Conservation (phyloP, 2,113 vertebrate genomes). For the Vireo altiloquus region DNA sequence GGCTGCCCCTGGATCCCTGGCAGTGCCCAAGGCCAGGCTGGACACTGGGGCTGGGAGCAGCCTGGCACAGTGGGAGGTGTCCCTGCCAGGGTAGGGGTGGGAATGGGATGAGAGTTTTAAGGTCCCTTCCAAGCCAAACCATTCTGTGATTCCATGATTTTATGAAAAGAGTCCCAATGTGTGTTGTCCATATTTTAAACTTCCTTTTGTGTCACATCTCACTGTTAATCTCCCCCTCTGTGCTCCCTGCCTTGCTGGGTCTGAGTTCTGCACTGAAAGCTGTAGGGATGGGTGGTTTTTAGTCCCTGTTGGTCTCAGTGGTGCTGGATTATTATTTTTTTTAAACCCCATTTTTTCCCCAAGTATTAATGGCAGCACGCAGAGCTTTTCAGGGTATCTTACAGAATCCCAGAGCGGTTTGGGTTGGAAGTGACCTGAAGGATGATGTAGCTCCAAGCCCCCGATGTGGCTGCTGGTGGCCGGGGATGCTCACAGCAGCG, state of each 20-base stretch:
- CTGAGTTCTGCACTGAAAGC: background rate
- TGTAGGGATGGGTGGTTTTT: fast-evolving
- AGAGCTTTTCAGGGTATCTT: background rate
- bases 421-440: background rate
- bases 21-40: fast-evolving
- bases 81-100: background rate
- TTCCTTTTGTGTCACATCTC: fast-evolving
- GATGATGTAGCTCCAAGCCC: background rate
- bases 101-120: fast-evolving
- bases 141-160: background rate
- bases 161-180: fast-evolving
- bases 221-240: background rate
- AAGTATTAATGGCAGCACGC: fast-evolving
- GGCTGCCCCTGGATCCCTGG: background rate
- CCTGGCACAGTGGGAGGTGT: fast-evolving
- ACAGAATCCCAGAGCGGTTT: fast-evolving
- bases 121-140: background rate
- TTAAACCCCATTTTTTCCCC: fast-evolving
- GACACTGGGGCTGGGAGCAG: fast-evolving
- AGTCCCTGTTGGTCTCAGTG: background rate
- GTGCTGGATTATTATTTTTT: background rate
- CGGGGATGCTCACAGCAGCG: background rate
- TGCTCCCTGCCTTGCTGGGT: fast-evolving
- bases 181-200: fast-evolving
- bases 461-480: fast-evolving